phyloP scores from a whole-genome alignment of 2,797 vertebrate genomes.

The Enteromius afrohamiltoni region DNA sequence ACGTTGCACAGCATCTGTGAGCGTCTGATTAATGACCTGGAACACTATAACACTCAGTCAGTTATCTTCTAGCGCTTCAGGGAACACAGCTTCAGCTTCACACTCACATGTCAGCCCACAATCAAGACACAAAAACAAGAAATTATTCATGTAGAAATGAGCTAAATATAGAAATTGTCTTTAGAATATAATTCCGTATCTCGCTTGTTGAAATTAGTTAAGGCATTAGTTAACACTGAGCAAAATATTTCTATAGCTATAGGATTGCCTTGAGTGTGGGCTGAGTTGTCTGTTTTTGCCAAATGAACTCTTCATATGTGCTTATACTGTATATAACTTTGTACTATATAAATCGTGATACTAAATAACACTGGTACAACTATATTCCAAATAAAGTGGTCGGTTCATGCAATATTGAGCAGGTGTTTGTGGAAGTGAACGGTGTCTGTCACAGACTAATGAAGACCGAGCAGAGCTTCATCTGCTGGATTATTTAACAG shows the following conservation, averaged over 20 bases:
- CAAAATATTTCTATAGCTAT: no score
- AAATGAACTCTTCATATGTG: no score
- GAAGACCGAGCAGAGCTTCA: neutral
- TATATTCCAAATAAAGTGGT: neutral
- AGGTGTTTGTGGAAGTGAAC: neutral
- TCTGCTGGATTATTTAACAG: conserved; percentile 2
- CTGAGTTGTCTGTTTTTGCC: no score
- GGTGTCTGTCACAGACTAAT: neutral
- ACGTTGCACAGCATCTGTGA: neutral
- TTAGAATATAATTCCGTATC: neutral
- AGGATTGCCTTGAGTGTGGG: no score
- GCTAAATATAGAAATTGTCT: neutral
- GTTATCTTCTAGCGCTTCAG: neutral
- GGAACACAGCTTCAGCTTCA: neutral
- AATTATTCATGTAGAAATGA: neutral
- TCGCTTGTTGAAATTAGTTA: neutral
- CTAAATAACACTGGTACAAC: neutral
- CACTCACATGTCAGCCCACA: neutral
- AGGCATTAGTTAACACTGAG: no score
- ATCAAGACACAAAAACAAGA: neutral
- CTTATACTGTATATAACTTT: no score
- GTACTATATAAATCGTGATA: no score
- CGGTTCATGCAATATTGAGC: neutral
- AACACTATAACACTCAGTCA: conserved; percentile 7
- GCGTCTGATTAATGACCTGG: conserved; percentile 1